Percentiles rank a stretch among this genome's conserved stretches.
Conservation (phyloP, 2,113 vertebrate genomes). For the Dermatemys mawii region DNA sequence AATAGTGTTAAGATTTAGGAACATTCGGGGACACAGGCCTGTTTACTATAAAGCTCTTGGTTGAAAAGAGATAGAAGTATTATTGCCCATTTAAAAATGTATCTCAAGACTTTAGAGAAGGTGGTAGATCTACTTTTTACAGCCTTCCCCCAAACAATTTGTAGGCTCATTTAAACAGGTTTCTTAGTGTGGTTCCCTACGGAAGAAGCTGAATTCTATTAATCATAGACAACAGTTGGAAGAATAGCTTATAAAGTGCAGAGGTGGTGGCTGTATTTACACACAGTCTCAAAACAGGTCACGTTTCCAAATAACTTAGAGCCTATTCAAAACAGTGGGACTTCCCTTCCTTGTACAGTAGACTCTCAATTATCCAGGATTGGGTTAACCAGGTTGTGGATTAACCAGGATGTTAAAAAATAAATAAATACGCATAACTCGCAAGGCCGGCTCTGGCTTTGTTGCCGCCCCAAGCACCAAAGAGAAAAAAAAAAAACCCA, state of each 20-base stretch:
- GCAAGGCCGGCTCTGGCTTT: too few species aligned
- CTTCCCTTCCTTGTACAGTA: too few species aligned
- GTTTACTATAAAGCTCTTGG: background rate
- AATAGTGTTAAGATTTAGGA: background rate
- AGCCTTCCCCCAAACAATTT: background rate
- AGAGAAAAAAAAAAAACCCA: too few species aligned
- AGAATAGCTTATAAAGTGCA: background rate
- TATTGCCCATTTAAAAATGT: background rate
- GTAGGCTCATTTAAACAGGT: background rate
- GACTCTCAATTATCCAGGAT: too few species aligned
- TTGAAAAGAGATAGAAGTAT: background rate
- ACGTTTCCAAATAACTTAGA: background rate
- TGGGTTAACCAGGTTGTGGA: too few species aligned
- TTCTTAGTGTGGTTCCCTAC: background rate
- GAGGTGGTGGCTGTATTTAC: background rate
- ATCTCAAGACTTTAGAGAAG: background rate
- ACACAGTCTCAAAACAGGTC: background rate
- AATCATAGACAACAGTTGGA: background rate
- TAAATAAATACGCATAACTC: too few species aligned
- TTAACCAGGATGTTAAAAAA: too few species aligned
- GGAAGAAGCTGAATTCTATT: background rate
- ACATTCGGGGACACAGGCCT: fast-evolving
- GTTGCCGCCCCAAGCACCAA: too few species aligned
- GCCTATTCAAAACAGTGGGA: background rate
- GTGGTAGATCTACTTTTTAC: background rate